Conservation (phyloP, 2,113 vertebrate species). For the Buteo buteo region DNA sequence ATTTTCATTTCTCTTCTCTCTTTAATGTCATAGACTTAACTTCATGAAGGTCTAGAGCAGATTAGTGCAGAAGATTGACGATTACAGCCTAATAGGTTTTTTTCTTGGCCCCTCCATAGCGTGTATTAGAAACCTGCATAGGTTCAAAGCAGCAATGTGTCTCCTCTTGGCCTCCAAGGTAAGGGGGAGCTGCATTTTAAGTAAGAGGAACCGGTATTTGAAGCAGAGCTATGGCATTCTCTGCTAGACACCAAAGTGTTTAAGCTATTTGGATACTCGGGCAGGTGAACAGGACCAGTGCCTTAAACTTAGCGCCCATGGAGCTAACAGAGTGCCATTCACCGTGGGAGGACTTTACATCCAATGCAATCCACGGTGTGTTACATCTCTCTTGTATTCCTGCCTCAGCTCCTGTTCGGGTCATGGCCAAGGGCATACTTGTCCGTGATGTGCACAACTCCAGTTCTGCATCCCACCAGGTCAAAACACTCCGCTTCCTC, state of each 20-base stretch:
- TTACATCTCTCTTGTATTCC: neutral
- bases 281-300: neutral
- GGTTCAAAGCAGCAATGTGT: neutral
- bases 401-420: neutral
- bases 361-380: neutral
- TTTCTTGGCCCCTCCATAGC: neutral
- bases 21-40: conserved; percentile 59
- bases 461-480: neutral
- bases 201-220: neutral
- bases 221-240: neutral
- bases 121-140: neutral
- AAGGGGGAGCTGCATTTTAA: neutral
- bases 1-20: conserved; percentile 53
- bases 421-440: neutral
- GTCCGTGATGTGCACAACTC: neutral
- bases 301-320: neutral
- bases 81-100: conserved; percentile 16
- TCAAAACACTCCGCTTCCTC: neutral
- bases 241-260: neutral
- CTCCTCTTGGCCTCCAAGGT: neutral
- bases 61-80: conserved; percentile 38
- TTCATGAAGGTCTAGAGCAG: conserved; percentile 29
- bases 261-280: neutral
- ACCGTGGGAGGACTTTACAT: neutral
- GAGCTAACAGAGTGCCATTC: too few relatives aligned